phyloP scores from a whole-genome alignment of 1,140 invertebrate species.

The Orius insidiosus region DNA sequence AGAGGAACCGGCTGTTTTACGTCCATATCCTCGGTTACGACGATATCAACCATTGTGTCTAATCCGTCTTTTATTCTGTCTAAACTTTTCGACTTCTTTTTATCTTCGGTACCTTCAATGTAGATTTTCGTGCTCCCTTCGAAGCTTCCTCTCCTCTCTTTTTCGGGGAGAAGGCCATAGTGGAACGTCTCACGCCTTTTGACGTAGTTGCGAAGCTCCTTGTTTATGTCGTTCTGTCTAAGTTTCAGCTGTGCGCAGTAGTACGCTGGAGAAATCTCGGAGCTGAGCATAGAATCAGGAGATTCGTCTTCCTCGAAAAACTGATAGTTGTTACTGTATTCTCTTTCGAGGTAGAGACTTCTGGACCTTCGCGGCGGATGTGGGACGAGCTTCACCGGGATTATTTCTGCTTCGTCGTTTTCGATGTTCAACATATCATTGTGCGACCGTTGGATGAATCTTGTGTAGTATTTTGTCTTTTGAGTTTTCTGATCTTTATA shows the following conservation, averaged over 20 bases:
- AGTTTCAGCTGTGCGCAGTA: slow-evolving; percentile 5
- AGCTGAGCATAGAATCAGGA: slow-evolving; percentile 49
- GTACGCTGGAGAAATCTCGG: slow-evolving; percentile 18
- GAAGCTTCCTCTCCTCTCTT: slow-evolving; percentile 19
- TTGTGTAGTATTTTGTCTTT: slow-evolving; percentile 17
- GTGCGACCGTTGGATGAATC: slow-evolving; percentile 12
- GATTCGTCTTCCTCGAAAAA: slow-evolving; percentile 43
- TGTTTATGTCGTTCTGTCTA: background rate
- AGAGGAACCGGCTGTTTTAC: slow-evolving; percentile 4
- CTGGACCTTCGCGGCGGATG: slow-evolving; percentile 37
- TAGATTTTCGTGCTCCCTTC: slow-evolving; percentile 19
- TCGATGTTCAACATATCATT: background rate
- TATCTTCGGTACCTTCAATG: slow-evolving; percentile 19
- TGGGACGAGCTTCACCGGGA: slow-evolving; percentile 40
- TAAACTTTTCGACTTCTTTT: slow-evolving; percentile 51
- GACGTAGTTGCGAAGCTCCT: slow-evolving; percentile 1
- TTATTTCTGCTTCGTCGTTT: slow-evolving; percentile 35
- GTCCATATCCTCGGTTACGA: slow-evolving; percentile 27
- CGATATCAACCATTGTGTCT: slow-evolving; percentile 51
- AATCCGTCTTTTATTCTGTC: slow-evolving; percentile 58
- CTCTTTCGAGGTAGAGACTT: slow-evolving; percentile 31
- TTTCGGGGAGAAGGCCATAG: slow-evolving; percentile 5
- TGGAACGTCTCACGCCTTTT: slow-evolving; percentile 17
- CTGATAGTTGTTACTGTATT: slow-evolving; percentile 22
- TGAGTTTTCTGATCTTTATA: slow-evolving; percentile 24